Percentiles rank a stretch among this genome's conserved stretches.
Conservation (phyloP, 2,113 vertebrate genomes). For the Daboia siamensis region DNA sequence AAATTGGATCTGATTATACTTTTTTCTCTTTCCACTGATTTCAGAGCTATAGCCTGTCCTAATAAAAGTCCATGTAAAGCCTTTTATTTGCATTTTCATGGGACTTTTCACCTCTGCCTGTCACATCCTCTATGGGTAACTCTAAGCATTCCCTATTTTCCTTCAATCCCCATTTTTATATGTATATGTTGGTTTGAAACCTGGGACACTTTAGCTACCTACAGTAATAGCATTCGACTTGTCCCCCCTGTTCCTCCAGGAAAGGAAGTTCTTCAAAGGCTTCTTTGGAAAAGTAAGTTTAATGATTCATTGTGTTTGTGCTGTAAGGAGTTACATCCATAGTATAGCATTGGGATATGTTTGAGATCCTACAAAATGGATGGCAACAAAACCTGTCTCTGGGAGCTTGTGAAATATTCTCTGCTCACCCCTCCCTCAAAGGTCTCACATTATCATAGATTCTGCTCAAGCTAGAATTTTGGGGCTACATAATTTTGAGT, state of each 20-base stretch:
- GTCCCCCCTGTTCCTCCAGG: conserved; percentile 96
- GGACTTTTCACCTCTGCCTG: conserved; percentile 69
- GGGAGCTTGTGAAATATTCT: not conserved
- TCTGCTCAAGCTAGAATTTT: not conserved
- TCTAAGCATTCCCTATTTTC: conserved; percentile 70
- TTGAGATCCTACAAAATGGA: conserved; percentile 17
- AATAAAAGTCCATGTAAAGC: conserved; percentile 54
- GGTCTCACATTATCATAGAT: conserved; percentile 24
- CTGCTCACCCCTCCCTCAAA: not conserved
- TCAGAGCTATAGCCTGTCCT: conserved; percentile 58
- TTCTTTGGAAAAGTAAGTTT: conserved; percentile 99
- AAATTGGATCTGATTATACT: conserved; percentile 63
- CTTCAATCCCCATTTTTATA: conserved; percentile 66
- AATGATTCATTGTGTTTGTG: conserved; percentile 74
- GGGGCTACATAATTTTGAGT: not conserved
- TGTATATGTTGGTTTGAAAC: conserved; percentile 77
- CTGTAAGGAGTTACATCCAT: conserved; percentile 85
- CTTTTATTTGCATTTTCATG: conserved; percentile 70
- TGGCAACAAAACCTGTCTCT: not conserved
- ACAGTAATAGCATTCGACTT: conserved; percentile 96
- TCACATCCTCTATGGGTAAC: conserved; percentile 73
- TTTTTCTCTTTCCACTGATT: conserved; percentile 60
- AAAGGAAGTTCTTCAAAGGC: conserved; percentile 99
- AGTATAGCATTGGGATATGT: conserved; percentile 65
- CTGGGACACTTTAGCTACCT: conserved; percentile 78